Conservation (phyloP, 2,113 vertebrate species). For the Cyphomyrus discorhynchus region DNA sequence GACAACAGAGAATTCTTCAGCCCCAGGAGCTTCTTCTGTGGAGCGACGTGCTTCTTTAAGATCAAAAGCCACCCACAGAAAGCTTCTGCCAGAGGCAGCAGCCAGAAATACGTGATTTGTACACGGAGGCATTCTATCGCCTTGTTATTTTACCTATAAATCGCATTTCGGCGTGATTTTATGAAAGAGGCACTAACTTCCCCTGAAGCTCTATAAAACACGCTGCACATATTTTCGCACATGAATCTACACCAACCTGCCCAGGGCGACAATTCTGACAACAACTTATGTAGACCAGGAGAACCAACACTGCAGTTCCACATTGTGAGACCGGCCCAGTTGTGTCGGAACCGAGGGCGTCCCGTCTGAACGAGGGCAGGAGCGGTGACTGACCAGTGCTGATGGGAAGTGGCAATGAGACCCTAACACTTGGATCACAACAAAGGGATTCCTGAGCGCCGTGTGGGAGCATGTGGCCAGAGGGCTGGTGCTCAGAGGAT, state of each 20-base stretch:
- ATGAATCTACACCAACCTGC: not conserved
- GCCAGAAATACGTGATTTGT: not conserved
- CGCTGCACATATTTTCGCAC: not conserved
- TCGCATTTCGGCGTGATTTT: not conserved
- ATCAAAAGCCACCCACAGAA: not conserved
- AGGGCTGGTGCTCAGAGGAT: not conserved
- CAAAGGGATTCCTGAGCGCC: not conserved
- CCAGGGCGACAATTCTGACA: not conserved
- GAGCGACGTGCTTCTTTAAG: not conserved
- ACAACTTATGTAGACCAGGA: not conserved
- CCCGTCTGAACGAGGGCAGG: not conserved
- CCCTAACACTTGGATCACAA: not conserved
- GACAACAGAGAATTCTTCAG: not conserved
- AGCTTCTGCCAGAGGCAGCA: not conserved
- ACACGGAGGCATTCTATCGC: not conserved
- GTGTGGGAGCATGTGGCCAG: not conserved
- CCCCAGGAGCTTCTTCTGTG: not conserved
- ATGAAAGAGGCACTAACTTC: not conserved
- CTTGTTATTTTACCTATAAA: not conserved
- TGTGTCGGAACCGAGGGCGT: not conserved
- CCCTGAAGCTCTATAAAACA: not conserved
- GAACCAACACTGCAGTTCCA: not conserved
- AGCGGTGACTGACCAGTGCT: not conserved
- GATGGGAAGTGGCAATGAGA: not conserved
- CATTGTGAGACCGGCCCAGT: not conserved